These are phyloP conservation scores for Euzophera pinguis DNA, from an alignment of 2,888 invertebrate genomes.

Conservation along the genomic window DNA sequence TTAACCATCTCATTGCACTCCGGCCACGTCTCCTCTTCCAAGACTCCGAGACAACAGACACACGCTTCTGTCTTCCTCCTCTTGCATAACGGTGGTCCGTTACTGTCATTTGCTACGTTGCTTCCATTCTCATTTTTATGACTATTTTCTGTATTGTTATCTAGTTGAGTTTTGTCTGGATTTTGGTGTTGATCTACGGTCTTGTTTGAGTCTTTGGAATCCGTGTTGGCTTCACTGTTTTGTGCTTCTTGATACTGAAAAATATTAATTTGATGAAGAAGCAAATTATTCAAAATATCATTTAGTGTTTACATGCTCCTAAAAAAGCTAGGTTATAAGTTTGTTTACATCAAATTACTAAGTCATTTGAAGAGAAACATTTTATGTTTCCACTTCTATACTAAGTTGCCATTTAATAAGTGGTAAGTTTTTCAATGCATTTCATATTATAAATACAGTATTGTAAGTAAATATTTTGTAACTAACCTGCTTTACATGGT, in stretches of 20 bases:
- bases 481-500: constrained; percentile 72
- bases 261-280: too few species aligned
- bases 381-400: too few species aligned
- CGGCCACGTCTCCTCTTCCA: constrained; percentile 81
- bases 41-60: constrained; percentile 85
- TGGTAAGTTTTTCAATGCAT: too few species aligned
- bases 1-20: constrained; percentile 72
- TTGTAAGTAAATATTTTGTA: background rate
- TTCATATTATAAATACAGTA: background rate
- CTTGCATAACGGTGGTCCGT: constrained; percentile 48
- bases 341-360: background rate
- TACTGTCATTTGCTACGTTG: constrained; percentile 17
- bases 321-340: background rate
- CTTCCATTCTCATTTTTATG: constrained; percentile 15
- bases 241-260: background rate
- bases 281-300: too few species aligned
- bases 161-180: background rate
- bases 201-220: background rate
- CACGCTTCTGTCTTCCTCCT: constrained; percentile 79
- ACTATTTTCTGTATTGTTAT: constrained; percentile 9
- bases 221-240: background rate
- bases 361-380: background rate
- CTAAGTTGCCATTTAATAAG: too few species aligned
- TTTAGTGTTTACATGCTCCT: too few species aligned
- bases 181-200: background rate